These are phyloP conservation scores for Rhinogobius similis DNA, from an alignment of 2,113 vertebrate genomes.

Conservation along the genomic window DNA sequence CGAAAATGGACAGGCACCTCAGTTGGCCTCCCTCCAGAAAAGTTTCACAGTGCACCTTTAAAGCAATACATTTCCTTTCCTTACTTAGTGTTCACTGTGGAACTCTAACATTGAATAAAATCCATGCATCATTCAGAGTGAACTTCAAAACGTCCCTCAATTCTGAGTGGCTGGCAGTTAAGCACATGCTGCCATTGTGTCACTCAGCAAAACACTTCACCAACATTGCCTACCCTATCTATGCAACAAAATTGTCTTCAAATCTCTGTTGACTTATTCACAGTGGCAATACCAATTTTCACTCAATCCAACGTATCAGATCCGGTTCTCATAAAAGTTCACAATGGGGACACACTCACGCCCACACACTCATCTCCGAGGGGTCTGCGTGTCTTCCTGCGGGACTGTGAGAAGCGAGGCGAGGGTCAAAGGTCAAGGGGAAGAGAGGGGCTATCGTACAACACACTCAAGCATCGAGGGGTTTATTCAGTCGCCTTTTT, in stretches of 20 bases:
- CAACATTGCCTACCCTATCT: not conserved
- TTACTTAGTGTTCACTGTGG: no score
- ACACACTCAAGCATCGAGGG: not conserved
- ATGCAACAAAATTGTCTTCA: no score
- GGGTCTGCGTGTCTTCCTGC: constrained; percentile 42
- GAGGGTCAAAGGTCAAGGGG: constrained; percentile 41
- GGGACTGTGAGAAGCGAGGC: constrained; percentile 33
- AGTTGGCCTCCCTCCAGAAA: no score
- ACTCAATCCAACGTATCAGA: not conserved
- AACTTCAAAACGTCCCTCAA: not conserved
- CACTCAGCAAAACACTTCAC: not conserved
- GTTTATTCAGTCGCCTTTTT: not conserved
- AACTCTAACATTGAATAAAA: no score
- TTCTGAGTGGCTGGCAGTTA: not conserved
- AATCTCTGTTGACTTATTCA: not conserved
- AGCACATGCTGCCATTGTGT: not conserved
- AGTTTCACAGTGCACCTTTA: no score
- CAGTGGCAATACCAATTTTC: not conserved
- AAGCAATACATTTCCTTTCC: no score
- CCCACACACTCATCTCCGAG: constrained; percentile 8
- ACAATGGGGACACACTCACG: not conserved
- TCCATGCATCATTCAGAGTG: no score
- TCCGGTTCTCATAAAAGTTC: not conserved
- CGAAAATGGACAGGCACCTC: no score
- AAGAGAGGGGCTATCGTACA: not conserved